Evolutionary conservation across 2,888 invertebrate genomes (phyloP), one percentile per base, ranked within the genome.

Genomic region (Micoletzkya japonica): DNA sequence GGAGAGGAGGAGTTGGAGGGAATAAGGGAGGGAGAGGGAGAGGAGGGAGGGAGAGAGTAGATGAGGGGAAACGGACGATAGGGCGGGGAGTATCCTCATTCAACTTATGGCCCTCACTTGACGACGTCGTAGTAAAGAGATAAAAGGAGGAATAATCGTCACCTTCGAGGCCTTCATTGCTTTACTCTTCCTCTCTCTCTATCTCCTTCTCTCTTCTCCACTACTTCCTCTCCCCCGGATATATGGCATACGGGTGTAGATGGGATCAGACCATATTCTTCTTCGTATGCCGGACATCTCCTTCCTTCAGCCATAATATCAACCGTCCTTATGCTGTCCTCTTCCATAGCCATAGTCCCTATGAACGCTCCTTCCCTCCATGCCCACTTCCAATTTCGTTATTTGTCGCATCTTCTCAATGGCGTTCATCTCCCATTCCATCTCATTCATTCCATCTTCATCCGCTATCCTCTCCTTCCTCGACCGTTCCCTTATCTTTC

Each of bases 401-500:
- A n/a, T n/a, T n/a, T n/a, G n/a, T n/a, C n/a, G n/a, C n/a, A n/a
- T n/a, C n/a, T n/a, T n/a, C n/a, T n/a, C n/a, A n/a, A n/a, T n/a
- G n/a, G n/a, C n/a, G n/a, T n/a, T n/a, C 17, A 20, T 36, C n/a
- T n/a, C 14, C 61, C 61, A 1, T 49, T 20, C 28, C 60, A 2
- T 6, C n/a, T 14, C 1, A n/a, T n/a, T 44, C 60, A 28, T n/a
- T n/a, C n/a, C n/a, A n/a, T n/a, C n/a, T n/a, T n/a, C n/a, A n/a
- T n/a, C n/a, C n/a, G n/a, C n/a, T n/a, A n/a, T 39, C 36, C 10
- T 60, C 52, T 50, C 32, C 52, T 64, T 52, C 56, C 24, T n/a
- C n/a, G n/a, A n/a, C n/a, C n/a, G 56, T 26, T 54, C 56, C 36
- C 36, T 32, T 59, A 10, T 34, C 59, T 24, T 59, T 30, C 32